phyloP scores from a whole-genome alignment of 2,797 vertebrate species.

The Acanthornis magna region DNA sequence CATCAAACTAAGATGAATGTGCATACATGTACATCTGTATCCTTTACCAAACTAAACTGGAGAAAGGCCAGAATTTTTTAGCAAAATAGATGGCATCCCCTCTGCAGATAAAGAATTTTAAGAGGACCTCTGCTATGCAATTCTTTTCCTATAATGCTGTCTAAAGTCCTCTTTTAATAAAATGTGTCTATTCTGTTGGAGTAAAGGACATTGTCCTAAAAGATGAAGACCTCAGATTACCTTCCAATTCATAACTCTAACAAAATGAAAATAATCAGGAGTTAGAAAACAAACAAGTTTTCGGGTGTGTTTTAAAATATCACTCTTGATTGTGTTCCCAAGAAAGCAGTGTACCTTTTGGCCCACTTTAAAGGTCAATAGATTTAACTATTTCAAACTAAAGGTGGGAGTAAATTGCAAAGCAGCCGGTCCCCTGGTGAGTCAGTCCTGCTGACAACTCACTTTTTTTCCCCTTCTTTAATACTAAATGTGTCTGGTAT shows the following conservation, averaged over 20 bases:
- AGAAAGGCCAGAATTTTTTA: background rate
- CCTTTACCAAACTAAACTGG: background rate
- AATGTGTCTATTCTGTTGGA: background rate
- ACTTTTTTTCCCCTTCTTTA: background rate
- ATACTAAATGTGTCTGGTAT: background rate
- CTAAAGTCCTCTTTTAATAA: background rate
- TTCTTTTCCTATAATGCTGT: background rate
- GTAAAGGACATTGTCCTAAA: background rate
- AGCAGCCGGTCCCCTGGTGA: background rate
- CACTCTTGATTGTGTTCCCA: background rate
- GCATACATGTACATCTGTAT: background rate
- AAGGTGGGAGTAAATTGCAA: conserved; percentile 6
- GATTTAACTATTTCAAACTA: background rate
- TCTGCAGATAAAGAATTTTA: background rate
- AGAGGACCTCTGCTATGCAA: background rate
- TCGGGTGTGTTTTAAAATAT: background rate
- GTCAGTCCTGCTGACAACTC: background rate
- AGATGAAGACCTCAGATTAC: background rate
- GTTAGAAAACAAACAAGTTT: background rate
- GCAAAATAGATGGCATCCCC: background rate
- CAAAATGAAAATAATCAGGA: background rate
- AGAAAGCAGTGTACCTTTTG: background rate
- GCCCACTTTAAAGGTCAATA: background rate
- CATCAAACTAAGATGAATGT: background rate
- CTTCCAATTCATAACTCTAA: background rate